These are phyloP conservation scores for Scomber colias DNA, from an alignment of 2,113 vertebrate genomes.

Conservation along the genomic window DNA sequence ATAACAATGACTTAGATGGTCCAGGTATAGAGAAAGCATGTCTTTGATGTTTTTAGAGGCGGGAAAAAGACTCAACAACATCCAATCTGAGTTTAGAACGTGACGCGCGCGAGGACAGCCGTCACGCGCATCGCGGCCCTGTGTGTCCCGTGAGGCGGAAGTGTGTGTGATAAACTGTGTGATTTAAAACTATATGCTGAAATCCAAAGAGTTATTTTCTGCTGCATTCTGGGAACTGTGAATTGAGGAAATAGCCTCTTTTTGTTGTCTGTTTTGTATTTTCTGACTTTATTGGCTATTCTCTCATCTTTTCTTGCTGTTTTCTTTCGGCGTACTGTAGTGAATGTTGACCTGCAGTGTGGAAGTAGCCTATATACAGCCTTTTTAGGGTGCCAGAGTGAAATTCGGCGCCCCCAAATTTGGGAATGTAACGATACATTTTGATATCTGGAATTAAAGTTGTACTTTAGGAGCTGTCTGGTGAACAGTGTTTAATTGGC, in stretches of 20 bases:
- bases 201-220: constrained; percentile 93
- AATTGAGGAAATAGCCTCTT: constrained; percentile 76
- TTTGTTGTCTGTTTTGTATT: constrained; percentile 29
- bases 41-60: not conserved
- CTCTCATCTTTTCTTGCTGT: not conserved
- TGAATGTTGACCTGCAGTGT: constrained; percentile 16
- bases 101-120: not conserved
- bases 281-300: constrained; percentile 53
- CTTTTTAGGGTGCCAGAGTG: not conserved
- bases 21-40: too few species aligned
- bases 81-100: not conserved
- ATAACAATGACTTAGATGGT: too few species aligned
- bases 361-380: not conserved
- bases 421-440: constrained; percentile 4
- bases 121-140: not conserved
- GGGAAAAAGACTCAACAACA: not conserved
- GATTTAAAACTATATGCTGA: constrained; percentile 86
- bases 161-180: constrained; percentile 9
- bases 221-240: constrained; percentile 92
- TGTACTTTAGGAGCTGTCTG: constrained; percentile 27
- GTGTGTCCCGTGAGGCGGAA: not conserved
- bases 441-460: constrained; percentile 22
- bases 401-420: not conserved
- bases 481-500: constrained; percentile 12
- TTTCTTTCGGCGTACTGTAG: not conserved